Conservation (phyloP, 2,113 vertebrate species). For the Oreochromis spilurus region DNA sequence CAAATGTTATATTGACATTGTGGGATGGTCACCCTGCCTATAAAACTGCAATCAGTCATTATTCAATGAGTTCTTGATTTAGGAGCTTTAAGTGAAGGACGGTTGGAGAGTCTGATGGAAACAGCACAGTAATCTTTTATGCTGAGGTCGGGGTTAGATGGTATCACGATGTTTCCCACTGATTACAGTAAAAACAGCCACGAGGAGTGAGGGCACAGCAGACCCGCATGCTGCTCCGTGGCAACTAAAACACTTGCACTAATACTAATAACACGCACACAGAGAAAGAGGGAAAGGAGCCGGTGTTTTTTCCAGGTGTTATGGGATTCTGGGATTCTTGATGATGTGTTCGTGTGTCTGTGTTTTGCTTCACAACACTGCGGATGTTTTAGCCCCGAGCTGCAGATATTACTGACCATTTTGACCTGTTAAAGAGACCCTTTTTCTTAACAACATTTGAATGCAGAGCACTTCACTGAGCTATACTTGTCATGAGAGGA, state of each 20-base stretch:
- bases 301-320: constrained; percentile 46
- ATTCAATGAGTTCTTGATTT: neutral
- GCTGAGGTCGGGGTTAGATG: constrained; percentile 71
- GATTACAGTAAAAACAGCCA: constrained; percentile 77
- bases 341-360: constrained; percentile 47
- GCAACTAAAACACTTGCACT: neutral
- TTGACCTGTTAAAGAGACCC: neutral
- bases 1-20: constrained; percentile 30
- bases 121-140: constrained; percentile 24
- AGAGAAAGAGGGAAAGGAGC: constrained; percentile 13
- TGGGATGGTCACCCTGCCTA: neutral
- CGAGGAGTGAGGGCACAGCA: constrained; percentile 48
- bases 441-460: neutral
- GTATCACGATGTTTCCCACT: constrained; percentile 66
- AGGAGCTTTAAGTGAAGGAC: neutral
- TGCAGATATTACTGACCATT: neutral
- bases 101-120: neutral
- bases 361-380: constrained; percentile 63
- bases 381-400: constrained; percentile 10
- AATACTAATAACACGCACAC: neutral
- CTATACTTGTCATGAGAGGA: neutral
- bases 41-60: neutral
- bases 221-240: constrained; percentile 51
- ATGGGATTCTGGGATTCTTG: constrained; percentile 58
- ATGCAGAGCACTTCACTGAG: neutral